phyloP scores from a whole-genome alignment of 2,797 vertebrate genomes.

The Selene dorsalis region DNA sequence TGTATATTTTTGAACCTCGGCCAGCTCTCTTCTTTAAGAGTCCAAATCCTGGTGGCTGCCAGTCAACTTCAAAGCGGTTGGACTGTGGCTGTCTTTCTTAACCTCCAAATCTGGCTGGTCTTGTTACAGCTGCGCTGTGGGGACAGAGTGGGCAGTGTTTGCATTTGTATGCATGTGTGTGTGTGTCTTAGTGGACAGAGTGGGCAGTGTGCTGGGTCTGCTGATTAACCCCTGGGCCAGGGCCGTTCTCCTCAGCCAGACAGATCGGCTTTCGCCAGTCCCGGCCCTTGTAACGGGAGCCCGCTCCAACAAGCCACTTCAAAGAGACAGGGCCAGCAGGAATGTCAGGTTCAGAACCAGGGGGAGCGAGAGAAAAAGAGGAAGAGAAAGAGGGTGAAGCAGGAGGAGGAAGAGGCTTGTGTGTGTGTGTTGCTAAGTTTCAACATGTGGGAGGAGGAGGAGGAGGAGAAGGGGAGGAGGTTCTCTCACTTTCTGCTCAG shows the following conservation, averaged over 20 bases:
- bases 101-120: conserved; percentile 83
- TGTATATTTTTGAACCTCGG: conserved; percentile 74
- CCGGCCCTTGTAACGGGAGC: conserved; percentile 89
- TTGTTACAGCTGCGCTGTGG: conserved; percentile 78
- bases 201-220: conserved; percentile 83
- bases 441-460: conserved; percentile 15
- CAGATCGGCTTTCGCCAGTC: conserved; percentile 87
- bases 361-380: conserved; percentile 62
- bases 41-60: conserved; percentile 78
- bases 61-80: conserved; percentile 84
- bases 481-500: conserved; percentile 64
- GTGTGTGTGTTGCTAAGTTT: conserved; percentile 44
- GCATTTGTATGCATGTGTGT: conserved; percentile 44
- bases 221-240: conserved; percentile 89
- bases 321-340: conserved; percentile 86
- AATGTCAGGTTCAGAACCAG: conserved; percentile 90
- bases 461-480: neutral
- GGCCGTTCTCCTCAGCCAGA: conserved; percentile 86
- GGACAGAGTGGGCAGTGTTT: conserved; percentile 85
- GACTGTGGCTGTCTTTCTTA: conserved; percentile 81
- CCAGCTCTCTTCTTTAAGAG: conserved; percentile 77
- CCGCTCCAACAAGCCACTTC: conserved; percentile 88
- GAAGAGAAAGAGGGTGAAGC: conserved; percentile 49
- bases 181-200: conserved; percentile 66
- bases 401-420: conserved; percentile 58